phyloP scores from a whole-genome alignment of 1,140 invertebrate species.

The Panulirus ornatus region DNA sequence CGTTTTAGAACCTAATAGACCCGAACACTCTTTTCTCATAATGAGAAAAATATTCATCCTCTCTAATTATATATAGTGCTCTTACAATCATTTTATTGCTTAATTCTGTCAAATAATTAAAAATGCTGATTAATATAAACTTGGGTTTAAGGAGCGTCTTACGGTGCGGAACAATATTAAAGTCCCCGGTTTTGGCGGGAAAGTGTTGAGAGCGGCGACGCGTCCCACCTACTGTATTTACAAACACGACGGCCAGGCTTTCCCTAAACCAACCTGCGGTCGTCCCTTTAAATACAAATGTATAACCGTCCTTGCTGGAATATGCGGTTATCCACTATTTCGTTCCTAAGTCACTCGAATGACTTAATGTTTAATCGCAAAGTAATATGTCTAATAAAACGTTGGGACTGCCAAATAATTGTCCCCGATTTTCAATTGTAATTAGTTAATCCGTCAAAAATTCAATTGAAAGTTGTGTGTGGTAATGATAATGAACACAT shows the following conservation, averaged over 20 bases:
- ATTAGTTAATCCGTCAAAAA: too few species aligned
- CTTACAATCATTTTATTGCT: neutral
- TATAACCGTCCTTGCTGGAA: neutral
- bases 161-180: slow-evolving; percentile 48
- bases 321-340: too few species aligned
- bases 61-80: neutral
- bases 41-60: neutral
- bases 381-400: too few species aligned
- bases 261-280: slow-evolving; percentile 10
- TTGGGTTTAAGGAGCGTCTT: neutral
- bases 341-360: too few species aligned
- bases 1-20: neutral
- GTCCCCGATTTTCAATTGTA: too few species aligned
- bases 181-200: slow-evolving; percentile 62
- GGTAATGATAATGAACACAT: too few species aligned
- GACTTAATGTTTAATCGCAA: too few species aligned
- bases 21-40: neutral
- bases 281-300: slow-evolving; percentile 46
- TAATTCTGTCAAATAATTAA: neutral
- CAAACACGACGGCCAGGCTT: slow-evolving; percentile 42
- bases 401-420: too few species aligned
- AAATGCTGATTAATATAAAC: neutral
- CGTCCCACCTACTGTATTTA: slow-evolving; percentile 32
- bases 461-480: too few species aligned
- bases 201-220: neutral